phyloP scores from a whole-genome alignment of 2,797 vertebrate species.

The Hyperoplus immaculatus region DNA sequence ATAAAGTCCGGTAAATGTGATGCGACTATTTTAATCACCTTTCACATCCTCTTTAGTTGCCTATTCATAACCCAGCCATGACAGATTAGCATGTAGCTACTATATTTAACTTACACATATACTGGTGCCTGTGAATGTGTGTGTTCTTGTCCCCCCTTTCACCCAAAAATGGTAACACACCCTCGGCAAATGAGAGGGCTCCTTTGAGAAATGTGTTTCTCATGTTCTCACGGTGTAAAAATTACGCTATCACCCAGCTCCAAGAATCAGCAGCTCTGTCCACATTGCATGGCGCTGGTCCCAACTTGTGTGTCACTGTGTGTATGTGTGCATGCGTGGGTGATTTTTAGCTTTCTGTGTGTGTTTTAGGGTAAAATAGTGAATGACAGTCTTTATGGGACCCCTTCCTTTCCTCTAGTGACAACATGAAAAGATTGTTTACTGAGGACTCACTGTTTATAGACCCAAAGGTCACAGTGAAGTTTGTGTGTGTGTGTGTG shows the following conservation, averaged over 20 bases:
- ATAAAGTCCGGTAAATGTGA: conserved; percentile 45
- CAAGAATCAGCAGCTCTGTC: conserved; percentile 74
- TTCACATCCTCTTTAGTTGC: conserved; percentile 54
- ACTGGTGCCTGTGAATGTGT: conserved; percentile 40
- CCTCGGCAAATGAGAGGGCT: conserved; percentile 75
- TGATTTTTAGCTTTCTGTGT: conserved; percentile 54
- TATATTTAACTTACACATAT: conserved; percentile 61
- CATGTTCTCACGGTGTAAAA: conserved; percentile 83
- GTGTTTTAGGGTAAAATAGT: conserved; percentile 72
- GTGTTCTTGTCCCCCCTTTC: conserved; percentile 34
- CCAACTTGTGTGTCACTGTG: conserved; percentile 33
- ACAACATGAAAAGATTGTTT: conserved; percentile 79
- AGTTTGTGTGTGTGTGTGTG: conserved; percentile 51
- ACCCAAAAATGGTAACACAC: conserved; percentile 76
- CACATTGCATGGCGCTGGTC: conserved; percentile 53
- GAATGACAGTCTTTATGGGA: conserved; percentile 79
- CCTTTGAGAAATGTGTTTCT: conserved; percentile 84
- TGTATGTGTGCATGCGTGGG: conserved; percentile 31
- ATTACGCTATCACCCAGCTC: conserved; percentile 72
- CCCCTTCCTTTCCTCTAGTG: conserved; percentile 60
- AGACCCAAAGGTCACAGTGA: conserved; percentile 66
- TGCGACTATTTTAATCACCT: conserved; percentile 63
- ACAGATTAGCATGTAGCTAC: conserved; percentile 58
- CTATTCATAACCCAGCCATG: conserved; percentile 65
- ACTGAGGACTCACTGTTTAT: conserved; percentile 68